A percentile compares a stretch with the other conserved stretches of the same genome.
Evolutionary conservation across 2,113 vertebrate genomes (phyloP).

Genomic region (Colaptes auratus): DNA sequence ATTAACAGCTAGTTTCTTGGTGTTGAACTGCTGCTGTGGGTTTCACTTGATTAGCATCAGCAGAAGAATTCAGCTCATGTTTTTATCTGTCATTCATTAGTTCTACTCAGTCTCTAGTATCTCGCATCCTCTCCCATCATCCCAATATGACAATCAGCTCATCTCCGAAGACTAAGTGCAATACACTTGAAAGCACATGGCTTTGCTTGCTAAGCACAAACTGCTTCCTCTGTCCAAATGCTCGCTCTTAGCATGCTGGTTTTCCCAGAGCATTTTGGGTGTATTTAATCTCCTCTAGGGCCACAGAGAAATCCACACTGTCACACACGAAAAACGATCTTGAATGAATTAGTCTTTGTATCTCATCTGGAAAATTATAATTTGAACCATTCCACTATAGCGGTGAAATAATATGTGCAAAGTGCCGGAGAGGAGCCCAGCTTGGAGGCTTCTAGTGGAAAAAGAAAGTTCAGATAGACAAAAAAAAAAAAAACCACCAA

Average conservation of each 20-base stretch:
- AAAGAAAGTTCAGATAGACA: constrained; percentile 43
- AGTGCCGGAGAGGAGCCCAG: constrained; percentile 22
- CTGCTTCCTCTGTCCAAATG: neutral
- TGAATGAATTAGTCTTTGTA: constrained; percentile 35
- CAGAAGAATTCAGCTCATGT: neutral
- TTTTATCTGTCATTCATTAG: neutral
- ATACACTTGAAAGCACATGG: neutral
- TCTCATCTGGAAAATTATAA: constrained; percentile 65
- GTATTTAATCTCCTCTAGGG: neutral
- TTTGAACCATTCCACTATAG: constrained; percentile 50
- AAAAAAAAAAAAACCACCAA: neutral
- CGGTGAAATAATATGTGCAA: constrained; percentile 6
- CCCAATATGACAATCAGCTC: neutral
- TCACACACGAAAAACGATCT: neutral
- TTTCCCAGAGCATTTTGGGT: neutral
- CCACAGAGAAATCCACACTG: neutral
- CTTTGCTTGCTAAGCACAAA: neutral
- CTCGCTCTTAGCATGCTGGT: neutral
- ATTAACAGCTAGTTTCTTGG: neutral
- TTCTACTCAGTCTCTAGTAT: neutral
- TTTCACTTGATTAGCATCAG: neutral
- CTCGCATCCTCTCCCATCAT: neutral
- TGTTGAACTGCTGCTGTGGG: neutral
- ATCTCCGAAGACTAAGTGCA: neutral
- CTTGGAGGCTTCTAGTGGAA: constrained; percentile 61